These are phyloP conservation scores for Drosophila mayaguana DNA, from an alignment of 2,888 invertebrate genomes.

Conservation along the genomic window DNA sequence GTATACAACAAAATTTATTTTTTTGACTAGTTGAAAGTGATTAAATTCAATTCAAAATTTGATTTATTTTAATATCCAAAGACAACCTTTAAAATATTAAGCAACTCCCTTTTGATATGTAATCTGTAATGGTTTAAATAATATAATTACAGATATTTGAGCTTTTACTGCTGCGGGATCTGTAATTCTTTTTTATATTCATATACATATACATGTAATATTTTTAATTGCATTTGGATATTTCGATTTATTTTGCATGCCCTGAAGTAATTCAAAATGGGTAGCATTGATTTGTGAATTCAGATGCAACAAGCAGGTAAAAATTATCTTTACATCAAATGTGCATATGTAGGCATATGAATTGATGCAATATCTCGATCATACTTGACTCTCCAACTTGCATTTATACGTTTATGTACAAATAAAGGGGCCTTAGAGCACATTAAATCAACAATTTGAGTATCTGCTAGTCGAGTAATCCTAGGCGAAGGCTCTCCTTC, in stretches of 20 bases:
- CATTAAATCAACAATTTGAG: not conserved
- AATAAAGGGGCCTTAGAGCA: not conserved
- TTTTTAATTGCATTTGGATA: slow-evolving; percentile 1
- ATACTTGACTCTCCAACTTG: not conserved
- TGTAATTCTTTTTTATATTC: not conserved
- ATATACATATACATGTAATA: not conserved
- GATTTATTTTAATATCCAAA: too few relatives aligned
- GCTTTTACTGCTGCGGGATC: not conserved
- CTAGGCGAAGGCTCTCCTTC: not conserved
- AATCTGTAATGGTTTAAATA: not conserved
- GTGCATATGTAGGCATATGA: too few relatives aligned
- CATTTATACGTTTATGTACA: not conserved
- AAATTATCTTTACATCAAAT: too few relatives aligned
- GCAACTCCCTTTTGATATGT: too few relatives aligned
- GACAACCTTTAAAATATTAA: too few relatives aligned
- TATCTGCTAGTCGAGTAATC: not conserved
- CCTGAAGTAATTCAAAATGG: not conserved
- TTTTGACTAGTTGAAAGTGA: too few relatives aligned
- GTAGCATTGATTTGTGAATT: not conserved
- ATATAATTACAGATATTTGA: not conserved
- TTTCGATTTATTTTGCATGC: not conserved
- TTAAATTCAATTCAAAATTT: too few relatives aligned
- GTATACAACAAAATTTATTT: too few relatives aligned
- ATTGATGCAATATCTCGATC: not conserved
- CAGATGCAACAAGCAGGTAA: not conserved